Conservation (phyloP, 2,797 vertebrate genomes). For the Cygnus olor region DNA sequence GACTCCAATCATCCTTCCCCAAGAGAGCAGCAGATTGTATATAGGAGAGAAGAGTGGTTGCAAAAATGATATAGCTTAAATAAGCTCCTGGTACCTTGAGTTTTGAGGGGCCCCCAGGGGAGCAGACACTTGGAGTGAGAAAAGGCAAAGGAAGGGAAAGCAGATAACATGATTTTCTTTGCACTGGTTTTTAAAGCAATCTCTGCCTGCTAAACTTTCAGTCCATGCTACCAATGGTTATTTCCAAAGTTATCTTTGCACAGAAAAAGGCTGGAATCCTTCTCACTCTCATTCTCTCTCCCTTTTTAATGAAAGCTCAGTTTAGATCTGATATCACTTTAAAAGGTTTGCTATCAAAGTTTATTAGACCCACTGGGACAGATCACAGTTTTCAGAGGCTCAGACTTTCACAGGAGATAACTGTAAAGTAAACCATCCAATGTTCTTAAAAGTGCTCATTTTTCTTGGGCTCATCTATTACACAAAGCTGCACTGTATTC, state of each 20-base stretch:
- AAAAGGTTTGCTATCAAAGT: constrained; percentile 63
- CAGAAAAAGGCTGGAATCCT: constrained; percentile 15
- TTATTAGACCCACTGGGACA: constrained; percentile 63
- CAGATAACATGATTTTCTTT: constrained; percentile 33
- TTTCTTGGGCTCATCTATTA: constrained; percentile 29
- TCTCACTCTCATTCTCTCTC: constrained; percentile 30
- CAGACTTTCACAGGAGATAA: constrained; percentile 52
- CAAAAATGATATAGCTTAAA: constrained; percentile 16
- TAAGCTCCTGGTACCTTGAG: constrained; percentile 29
- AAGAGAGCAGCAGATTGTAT: neutral
- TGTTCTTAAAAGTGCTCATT: constrained; percentile 41
- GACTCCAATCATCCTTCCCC: neutral
- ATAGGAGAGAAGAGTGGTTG: neutral
- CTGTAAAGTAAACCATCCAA: constrained; percentile 47
- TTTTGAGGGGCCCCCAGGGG: constrained; percentile 1
- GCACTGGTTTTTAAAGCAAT: constrained; percentile 38
- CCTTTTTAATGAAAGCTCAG: constrained; percentile 33
- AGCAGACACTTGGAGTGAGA: constrained; percentile 38
- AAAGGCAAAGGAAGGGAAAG: constrained; percentile 19
- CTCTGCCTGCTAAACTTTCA: constrained; percentile 59
- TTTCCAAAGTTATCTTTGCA: constrained; percentile 55
- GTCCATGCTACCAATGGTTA: neutral
- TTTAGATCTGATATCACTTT: constrained; percentile 66
- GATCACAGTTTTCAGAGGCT: constrained; percentile 56
- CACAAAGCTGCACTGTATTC: constrained; percentile 61